These are phyloP conservation scores for Odobenus rosmarus DNA, from an alignment of 2,113 vertebrate genomes.

Conservation along the genomic window DNA sequence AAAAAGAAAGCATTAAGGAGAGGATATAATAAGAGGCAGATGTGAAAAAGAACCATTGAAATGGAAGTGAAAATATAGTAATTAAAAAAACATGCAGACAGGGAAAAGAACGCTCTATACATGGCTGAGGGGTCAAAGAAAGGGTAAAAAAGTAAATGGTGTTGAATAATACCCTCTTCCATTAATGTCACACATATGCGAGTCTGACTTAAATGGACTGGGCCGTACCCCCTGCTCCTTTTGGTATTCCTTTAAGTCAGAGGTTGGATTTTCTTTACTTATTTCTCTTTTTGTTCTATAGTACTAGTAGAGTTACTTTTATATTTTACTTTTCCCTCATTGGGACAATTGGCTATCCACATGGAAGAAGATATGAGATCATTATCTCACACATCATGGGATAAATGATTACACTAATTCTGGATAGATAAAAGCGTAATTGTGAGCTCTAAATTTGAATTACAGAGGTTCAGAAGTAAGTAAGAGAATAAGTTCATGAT, in stretches of 20 bases:
- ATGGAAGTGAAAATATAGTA: neutral
- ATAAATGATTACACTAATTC: neutral
- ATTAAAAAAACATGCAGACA: neutral
- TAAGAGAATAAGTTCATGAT: neutral
- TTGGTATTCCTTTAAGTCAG: neutral
- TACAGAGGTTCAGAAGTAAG: neutral
- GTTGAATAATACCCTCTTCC: neutral
- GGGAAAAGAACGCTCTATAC: neutral
- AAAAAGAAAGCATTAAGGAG: neutral
- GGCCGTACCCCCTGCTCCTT: neutral
- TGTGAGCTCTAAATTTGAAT: slow-evolving; percentile 17
- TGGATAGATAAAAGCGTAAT: neutral
- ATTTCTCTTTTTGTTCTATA: neutral
- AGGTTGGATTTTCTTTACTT: neutral
- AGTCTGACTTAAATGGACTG: neutral
- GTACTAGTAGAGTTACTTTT: neutral
- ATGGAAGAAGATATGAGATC: neutral
- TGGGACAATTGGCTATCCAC: neutral
- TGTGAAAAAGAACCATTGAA: neutral
- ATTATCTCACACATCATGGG: neutral
- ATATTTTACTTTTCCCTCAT: neutral
- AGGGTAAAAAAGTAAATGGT: neutral
- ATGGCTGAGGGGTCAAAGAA: neutral
- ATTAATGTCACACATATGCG: neutral
- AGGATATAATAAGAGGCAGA: neutral